These are phyloP conservation scores for Metallyticus violacea DNA, from an alignment of 2,888 invertebrate species.

Conservation along the genomic window DNA sequence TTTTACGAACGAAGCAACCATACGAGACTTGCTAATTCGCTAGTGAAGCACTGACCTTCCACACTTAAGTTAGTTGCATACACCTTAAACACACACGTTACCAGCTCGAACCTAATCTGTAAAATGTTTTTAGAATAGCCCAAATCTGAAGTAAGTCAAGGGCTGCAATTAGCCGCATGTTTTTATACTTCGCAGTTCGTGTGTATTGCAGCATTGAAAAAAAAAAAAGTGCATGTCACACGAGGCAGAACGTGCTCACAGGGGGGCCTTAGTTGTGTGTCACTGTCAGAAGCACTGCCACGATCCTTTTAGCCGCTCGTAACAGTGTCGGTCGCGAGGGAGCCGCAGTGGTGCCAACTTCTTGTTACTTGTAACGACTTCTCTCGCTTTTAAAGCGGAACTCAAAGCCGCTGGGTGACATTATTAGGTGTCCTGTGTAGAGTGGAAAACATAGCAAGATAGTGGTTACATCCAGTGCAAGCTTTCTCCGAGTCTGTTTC, in stretches of 20 bases:
- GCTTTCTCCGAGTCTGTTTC: too few species aligned
- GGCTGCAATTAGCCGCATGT: background rate
- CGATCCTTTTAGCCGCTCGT: background rate
- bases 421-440: background rate
- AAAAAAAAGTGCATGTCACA: background rate
- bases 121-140: too few species aligned
- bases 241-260: background rate
- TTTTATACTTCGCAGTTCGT: background rate
- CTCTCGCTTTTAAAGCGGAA: background rate
- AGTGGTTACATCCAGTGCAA: background rate
- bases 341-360: background rate
- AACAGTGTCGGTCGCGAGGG: background rate
- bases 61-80: too few species aligned
- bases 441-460: background rate
- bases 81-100: too few species aligned
- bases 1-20: too few species aligned
- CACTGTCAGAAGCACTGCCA: background rate
- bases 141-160: background rate
- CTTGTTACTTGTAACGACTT: background rate
- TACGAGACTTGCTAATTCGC: too few species aligned
- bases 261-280: background rate
- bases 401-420: background rate
- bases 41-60: too few species aligned
- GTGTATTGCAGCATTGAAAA: background rate
- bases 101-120: too few species aligned